Conservation (phyloP, 1,140 invertebrate species). For the Druon quercuslanigerum region DNA sequence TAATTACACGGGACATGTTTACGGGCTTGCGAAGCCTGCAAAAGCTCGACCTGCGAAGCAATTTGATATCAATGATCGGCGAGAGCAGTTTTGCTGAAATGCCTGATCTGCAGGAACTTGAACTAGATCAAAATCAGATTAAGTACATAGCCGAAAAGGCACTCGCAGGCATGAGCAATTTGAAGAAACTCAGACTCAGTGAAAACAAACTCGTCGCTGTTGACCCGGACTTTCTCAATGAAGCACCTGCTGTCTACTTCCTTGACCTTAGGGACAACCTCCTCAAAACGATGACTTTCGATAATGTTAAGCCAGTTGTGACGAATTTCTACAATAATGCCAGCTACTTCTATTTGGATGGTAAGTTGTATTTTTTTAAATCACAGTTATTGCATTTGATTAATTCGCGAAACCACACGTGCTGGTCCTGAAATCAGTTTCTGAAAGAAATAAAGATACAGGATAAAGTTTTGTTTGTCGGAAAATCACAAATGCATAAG, state of each 20-base stretch:
- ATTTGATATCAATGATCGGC: slow-evolving; percentile 83
- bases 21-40: slow-evolving; percentile 80
- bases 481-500: too few relatives aligned
- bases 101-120: slow-evolving; percentile 81
- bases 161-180: slow-evolving; percentile 81
- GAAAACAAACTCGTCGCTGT: slow-evolving; percentile 83
- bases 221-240: slow-evolving; percentile 80
- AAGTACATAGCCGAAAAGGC: slow-evolving; percentile 82
- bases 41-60: slow-evolving; percentile 81
- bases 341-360: slow-evolving; percentile 84
- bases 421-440: too few relatives aligned
- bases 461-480: too few relatives aligned
- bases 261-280: slow-evolving; percentile 84
- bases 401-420: neutral
- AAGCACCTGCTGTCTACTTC: slow-evolving; percentile 79
- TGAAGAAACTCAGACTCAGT: slow-evolving; percentile 81
- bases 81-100: slow-evolving; percentile 85
- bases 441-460: too few relatives aligned
- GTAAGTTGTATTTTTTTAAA: slow-evolving; percentile 77
- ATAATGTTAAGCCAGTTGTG: slow-evolving; percentile 83
- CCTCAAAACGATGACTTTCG: slow-evolving; percentile 83
- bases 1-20: slow-evolving; percentile 83
- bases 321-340: slow-evolving; percentile 83
- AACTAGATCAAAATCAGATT: slow-evolving; percentile 84
- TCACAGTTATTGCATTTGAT: neutral